These are phyloP conservation scores for Apamea epomidion DNA, from an alignment of 2,888 invertebrate genomes.

Conservation along the genomic window DNA sequence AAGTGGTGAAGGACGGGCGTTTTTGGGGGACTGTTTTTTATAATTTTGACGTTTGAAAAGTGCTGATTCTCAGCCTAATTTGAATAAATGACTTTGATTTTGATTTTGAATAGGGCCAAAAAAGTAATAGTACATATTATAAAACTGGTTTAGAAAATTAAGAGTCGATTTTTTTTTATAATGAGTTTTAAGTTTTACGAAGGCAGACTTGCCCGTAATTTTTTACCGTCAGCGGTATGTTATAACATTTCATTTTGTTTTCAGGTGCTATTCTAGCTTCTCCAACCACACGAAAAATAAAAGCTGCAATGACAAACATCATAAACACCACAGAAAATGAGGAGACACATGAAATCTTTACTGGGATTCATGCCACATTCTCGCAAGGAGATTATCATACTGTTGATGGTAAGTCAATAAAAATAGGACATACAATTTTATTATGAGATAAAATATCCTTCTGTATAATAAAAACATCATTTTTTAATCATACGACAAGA, in stretches of 20 bases:
- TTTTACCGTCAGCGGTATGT: background rate
- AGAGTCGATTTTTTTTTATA: no score
- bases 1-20: no score
- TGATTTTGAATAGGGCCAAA: background rate
- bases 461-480: background rate
- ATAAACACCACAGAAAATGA: background rate
- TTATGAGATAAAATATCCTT: background rate
- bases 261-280: slow-evolving; percentile 60
- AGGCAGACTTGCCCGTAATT: no score
- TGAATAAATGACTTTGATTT: no score
- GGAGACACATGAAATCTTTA: slow-evolving; percentile 39
- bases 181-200: background rate
- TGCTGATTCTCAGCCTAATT: no score
- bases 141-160: background rate
- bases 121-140: background rate
- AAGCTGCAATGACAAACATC: slow-evolving; percentile 11
- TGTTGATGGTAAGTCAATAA: slow-evolving; percentile 40
- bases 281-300: slow-evolving; percentile 29
- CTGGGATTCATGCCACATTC: slow-evolving; percentile 56
- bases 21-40: no score
- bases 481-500: background rate
- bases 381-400: slow-evolving; percentile 49
- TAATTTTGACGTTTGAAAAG: no score
- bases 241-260: background rate
- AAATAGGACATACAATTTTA: no score